Percentiles rank a stretch among this genome's conserved stretches.
Evolutionary conservation across 2,888 invertebrate species (phyloP).

Genomic region (Thereva unica): DNA sequence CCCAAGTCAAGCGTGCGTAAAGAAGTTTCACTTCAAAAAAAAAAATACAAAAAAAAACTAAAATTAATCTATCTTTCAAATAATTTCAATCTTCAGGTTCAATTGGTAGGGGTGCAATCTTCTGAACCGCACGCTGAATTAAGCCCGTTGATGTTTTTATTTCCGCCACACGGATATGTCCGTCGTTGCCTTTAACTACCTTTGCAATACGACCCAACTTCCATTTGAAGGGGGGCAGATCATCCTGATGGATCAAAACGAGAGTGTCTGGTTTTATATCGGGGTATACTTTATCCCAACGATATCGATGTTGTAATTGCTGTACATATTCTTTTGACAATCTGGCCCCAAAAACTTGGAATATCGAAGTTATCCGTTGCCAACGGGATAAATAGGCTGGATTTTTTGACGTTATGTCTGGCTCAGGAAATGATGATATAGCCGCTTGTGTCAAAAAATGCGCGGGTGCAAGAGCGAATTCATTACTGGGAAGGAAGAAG

Average conservation of each 20-base stretch:
- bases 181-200: too few relatives aligned
- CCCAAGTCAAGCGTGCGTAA: too few relatives aligned
- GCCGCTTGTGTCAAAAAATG: conserved; percentile 6
- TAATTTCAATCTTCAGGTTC: too few relatives aligned
- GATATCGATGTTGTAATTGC: conserved; percentile 1
- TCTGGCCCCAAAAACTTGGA: conserved; percentile 11
- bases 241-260: neutral
- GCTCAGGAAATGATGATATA: neutral
- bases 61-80: too few relatives aligned
- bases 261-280: neutral
- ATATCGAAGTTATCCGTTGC: neutral
- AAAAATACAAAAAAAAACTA: too few relatives aligned
- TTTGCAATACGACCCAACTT: too few relatives aligned
- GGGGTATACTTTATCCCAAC: neutral
- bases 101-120: too few relatives aligned
- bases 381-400: neutral
- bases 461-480: conserved; percentile 4
- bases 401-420: neutral
- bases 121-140: too few relatives aligned
- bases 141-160: too few relatives aligned
- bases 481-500: conserved; percentile 4
- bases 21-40: too few relatives aligned
- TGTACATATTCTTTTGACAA: conserved; percentile 12
- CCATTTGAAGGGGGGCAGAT: too few relatives aligned
- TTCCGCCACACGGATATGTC: too few relatives aligned